A percentile compares a stretch with the other conserved stretches of the same genome.
phyloP scores from a whole-genome alignment of 2,888 invertebrate species.

The Clistopyga incitator region DNA sequence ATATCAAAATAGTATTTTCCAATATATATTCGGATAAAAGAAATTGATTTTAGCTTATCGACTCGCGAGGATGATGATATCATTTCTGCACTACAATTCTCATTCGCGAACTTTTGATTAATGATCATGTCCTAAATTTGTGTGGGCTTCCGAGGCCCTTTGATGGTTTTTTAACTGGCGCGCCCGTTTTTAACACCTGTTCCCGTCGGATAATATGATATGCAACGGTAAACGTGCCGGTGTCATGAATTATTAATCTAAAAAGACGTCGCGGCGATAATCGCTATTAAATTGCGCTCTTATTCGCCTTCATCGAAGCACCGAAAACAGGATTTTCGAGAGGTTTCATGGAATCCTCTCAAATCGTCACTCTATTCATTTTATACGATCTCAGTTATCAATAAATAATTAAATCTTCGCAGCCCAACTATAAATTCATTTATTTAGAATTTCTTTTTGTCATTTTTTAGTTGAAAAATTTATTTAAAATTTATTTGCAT shows the following conservation, averaged over 20 bases:
- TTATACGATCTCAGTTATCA: too few species aligned
- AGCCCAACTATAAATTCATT: too few species aligned
- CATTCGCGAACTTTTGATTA: constrained; percentile 23
- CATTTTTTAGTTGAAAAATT: too few species aligned
- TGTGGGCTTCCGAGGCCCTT: neutral
- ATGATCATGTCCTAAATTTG: constrained; percentile 33
- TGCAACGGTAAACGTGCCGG: constrained; percentile 17
- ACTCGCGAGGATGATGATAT: neutral
- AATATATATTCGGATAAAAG: neutral
- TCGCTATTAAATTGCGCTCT: constrained; percentile 65
- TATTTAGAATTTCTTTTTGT: neutral
- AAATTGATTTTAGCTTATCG: neutral
- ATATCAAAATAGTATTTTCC: neutral
- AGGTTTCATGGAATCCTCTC: constrained; percentile 15
- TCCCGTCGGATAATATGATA: constrained; percentile 12
- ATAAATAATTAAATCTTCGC: too few species aligned
- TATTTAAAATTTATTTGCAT: too few species aligned
- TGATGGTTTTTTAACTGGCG: constrained; percentile 39
- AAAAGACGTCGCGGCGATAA: constrained; percentile 37
- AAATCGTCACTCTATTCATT: constrained; percentile 8
- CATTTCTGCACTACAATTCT: neutral
- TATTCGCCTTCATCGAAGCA: constrained; percentile 28
- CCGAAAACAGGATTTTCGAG: neutral
- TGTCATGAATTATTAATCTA: constrained; percentile 58
- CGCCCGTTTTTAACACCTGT: constrained; percentile 45